Conservation (phyloP, 2,888 invertebrate genomes). For the Aleiodes leptofemur region DNA sequence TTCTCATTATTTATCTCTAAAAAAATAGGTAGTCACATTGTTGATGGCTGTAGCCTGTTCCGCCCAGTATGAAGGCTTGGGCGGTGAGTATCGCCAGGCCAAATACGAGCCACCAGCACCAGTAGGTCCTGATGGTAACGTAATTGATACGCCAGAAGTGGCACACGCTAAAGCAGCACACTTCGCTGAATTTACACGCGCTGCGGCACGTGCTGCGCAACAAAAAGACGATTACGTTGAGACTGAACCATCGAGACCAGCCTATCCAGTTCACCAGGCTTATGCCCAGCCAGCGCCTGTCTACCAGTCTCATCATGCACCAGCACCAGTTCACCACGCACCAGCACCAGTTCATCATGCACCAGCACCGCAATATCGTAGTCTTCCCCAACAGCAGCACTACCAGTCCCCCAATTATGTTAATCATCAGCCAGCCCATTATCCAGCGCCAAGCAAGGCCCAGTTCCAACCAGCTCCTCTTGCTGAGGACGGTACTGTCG, state of each 20-base stretch:
- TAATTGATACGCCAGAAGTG: slow-evolving; percentile 74
- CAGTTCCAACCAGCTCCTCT: slow-evolving; percentile 72
- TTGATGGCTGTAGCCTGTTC: slow-evolving; percentile 45
- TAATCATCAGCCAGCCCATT: slow-evolving; percentile 33
- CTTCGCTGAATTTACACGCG: slow-evolving; percentile 72
- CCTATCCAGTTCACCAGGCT: slow-evolving; percentile 54
- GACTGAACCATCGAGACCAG: slow-evolving; percentile 35
- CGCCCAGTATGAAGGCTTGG: slow-evolving; percentile 46
- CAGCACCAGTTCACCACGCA: slow-evolving; percentile 51
- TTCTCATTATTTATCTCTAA: neutral
- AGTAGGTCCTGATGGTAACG: slow-evolving; percentile 71
- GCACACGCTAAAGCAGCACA: slow-evolving; percentile 73
- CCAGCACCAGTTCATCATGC: slow-evolving; percentile 41
- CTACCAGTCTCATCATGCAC: slow-evolving; percentile 54
- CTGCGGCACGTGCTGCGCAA: slow-evolving; percentile 70
- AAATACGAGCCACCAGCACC: slow-evolving; percentile 70
- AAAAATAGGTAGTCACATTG: slow-evolving; percentile 57
- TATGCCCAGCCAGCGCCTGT: slow-evolving; percentile 54
- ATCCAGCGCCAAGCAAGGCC: slow-evolving; percentile 56
- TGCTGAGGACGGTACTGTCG: slow-evolving; percentile 72
- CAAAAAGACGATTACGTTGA: slow-evolving; percentile 57
- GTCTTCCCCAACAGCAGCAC: slow-evolving; percentile 51
- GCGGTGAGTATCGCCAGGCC: slow-evolving; percentile 43
- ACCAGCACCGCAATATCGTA: slow-evolving; percentile 54
- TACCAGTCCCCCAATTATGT: slow-evolving; percentile 56